Evolutionary conservation across 1,140 invertebrate species (phyloP).

Genomic region (Apis laboriosa): DNA sequence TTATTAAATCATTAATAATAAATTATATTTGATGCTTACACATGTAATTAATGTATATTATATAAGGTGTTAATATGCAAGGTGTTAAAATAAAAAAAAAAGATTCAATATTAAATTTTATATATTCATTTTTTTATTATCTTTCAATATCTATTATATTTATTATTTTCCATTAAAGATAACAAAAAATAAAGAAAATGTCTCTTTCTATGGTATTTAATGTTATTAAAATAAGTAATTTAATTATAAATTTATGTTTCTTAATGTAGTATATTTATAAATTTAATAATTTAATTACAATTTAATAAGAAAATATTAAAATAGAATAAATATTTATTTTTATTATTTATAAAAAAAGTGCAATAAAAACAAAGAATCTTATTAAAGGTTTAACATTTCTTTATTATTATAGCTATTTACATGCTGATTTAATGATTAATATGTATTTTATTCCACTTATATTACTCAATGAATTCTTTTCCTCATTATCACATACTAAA

Average conservation of each 20-base stretch:
- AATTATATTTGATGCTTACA: too few relatives aligned
- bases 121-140: too few relatives aligned
- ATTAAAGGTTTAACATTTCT: background rate
- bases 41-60: too few relatives aligned
- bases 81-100: too few relatives aligned
- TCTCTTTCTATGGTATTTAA: too few relatives aligned
- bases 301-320: background rate
- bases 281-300: background rate
- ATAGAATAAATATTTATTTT: background rate
- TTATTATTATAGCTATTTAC: slow-evolving; percentile 11
- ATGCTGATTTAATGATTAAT: slow-evolving; percentile 8
- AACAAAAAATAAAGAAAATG: too few relatives aligned
- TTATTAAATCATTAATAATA: too few relatives aligned
- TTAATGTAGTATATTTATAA: background rate
- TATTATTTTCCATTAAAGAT: too few relatives aligned
- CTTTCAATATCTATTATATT: too few relatives aligned
- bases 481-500: background rate
- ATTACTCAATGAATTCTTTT: background rate
- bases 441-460: background rate
- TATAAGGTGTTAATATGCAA: too few relatives aligned
- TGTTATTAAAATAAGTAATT: background rate
- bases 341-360: background rate
- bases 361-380: background rate
- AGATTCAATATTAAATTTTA: too few relatives aligned
- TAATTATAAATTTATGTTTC: background rate